Evolutionary conservation across 2,888 invertebrate species (phyloP), one percentile per base, ranked within the genome.

Genomic region (Plagodis pulveraria): DNA sequence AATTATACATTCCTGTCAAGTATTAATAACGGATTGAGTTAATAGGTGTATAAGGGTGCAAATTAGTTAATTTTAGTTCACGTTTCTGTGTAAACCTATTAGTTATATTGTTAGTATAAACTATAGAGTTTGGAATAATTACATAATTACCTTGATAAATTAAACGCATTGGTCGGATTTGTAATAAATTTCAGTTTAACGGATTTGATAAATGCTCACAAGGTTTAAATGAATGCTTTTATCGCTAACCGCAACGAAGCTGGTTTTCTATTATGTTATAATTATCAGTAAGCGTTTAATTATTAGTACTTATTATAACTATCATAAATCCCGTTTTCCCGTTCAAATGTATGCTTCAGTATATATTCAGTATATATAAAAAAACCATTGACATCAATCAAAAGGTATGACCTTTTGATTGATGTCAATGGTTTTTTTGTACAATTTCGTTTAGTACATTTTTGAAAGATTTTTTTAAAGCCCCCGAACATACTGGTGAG

Each of bases 1-100:
- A 55, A 63, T 62, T 62, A 66, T 58, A 56, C 52, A 62, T 63
- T 62, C 62, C 57, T 38, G 42, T 41, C 43, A 47, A 53, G 55
- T 54, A 51, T 12, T 42, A 35, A 42, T 49, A 53, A 56, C 50
- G 50, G 42, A 55, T 55, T 38, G 34, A 34, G 40, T 47, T 63
- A 50, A 57, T 55, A 62, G 49, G 42, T 45, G 42, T 32, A 8
- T 10, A 43, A 40, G 55, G 41, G 8, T 33, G 47, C 11, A 42
- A 49, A 56, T 56, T 53, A 46, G 56, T 49, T 56, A 49, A 53
- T 49, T 49, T 45, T 22, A 33, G 41, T 34, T 22, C 34, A n/a
- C 22, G 44, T 2, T 36, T 55, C 6, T 8, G 5, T 40, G 40
- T 40, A 10, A 6, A 40, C 5, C 40, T 40, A 40, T 6, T 40